Evolutionary conservation across 1,140 invertebrate genomes (phyloP).

Genomic region (Telenomus remus): DNA sequence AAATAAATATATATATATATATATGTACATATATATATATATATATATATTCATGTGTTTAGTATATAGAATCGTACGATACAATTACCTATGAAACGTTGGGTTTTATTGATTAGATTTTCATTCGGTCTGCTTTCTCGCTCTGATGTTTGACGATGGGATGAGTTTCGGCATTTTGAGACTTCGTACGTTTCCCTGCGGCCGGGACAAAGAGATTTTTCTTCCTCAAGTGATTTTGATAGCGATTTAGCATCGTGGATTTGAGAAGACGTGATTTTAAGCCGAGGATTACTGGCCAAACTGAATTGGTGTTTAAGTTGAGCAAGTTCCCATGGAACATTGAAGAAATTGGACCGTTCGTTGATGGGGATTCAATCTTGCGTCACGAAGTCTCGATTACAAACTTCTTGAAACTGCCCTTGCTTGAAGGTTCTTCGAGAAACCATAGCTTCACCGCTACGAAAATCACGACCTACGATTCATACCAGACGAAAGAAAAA

Average conservation of each 20-base stretch:
- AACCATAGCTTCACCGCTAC: no score
- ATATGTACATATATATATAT: conserved; percentile 21
- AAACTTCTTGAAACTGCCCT: neutral
- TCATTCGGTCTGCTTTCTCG: neutral
- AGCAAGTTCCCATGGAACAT: conserved; percentile 24
- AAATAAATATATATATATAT: conserved; percentile 47
- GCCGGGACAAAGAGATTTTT: no score
- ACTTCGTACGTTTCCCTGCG: no score
- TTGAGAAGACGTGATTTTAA: conserved; percentile 9
- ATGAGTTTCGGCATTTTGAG: conserved; percentile 23
- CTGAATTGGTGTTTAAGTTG: conserved; percentile 25
- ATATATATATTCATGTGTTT: neutral
- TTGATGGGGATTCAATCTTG: neutral
- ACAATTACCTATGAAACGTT: conserved; percentile 22
- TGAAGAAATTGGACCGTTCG: conserved; percentile 1
- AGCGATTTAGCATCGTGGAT: conserved; percentile 4
- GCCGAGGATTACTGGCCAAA: conserved; percentile 11
- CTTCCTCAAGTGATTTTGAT: conserved; percentile 9
- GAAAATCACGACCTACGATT: no score
- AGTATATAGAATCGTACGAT: no score
- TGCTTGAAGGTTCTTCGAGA: no score
- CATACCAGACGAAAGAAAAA: no score
- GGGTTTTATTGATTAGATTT: conserved; percentile 26
- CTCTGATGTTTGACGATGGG: conserved; percentile 23
- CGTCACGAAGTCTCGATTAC: neutral